Conservation (phyloP, 2,888 invertebrate genomes). For the Encarsia formosa region DNA sequence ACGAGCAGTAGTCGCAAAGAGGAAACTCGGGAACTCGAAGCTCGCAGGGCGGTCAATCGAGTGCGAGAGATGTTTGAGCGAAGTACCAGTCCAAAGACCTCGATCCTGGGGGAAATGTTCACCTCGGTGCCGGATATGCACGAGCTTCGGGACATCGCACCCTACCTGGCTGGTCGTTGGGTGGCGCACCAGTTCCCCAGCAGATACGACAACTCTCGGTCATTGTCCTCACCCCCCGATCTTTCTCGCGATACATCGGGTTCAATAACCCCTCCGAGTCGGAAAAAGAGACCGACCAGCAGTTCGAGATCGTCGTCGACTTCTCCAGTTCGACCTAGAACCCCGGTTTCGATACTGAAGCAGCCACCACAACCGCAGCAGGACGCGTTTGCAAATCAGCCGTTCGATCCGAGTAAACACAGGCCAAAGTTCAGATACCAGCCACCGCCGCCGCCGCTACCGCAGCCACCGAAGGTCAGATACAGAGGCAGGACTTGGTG, state of each 20-base stretch:
- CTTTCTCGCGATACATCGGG: constrained; percentile 28
- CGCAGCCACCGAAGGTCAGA: constrained; percentile 43
- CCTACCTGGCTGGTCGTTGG: constrained; percentile 76
- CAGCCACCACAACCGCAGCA: constrained; percentile 30
- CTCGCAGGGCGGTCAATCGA: constrained; percentile 63
- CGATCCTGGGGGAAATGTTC: constrained; percentile 72
- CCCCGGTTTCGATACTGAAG: constrained; percentile 50
- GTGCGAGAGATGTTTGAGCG: constrained; percentile 70
- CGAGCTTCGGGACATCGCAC: constrained; percentile 72
- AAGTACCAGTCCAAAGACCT: constrained; percentile 50
- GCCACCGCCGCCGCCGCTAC: constrained; percentile 58
- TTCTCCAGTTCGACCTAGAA: constrained; percentile 36
- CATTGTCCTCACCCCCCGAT: constrained; percentile 56
- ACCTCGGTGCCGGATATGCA: constrained; percentile 76
- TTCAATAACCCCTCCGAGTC: constrained; percentile 25
- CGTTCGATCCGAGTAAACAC: constrained; percentile 72
- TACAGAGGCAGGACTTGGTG: constrained; percentile 52
- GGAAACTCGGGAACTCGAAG: constrained; percentile 41
- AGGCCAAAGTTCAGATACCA: constrained; percentile 74
- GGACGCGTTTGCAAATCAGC: constrained; percentile 62
- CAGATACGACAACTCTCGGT: constrained; percentile 64
- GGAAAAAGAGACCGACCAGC: constrained; percentile 20
- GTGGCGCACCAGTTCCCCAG: constrained; percentile 75
- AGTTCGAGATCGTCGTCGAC: constrained; percentile 29
- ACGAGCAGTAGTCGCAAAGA: constrained; percentile 42